Evolutionary conservation across 2,888 invertebrate species (phyloP).

Genomic region (Trichopria drosophilae): DNA sequence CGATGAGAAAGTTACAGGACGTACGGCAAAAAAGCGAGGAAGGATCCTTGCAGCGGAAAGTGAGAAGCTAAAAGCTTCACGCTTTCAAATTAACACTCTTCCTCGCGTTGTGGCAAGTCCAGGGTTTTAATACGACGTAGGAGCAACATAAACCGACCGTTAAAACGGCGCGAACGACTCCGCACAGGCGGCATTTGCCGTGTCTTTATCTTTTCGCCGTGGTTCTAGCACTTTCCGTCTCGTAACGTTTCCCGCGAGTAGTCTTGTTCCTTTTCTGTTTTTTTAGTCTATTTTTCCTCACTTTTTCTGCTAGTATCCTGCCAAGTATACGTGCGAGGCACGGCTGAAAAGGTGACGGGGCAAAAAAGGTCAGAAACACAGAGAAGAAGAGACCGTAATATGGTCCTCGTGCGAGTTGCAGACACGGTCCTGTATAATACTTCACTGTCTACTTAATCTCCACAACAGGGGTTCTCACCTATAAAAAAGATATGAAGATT

Average conservation of each 20-base stretch:
- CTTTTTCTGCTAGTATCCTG: constrained; percentile 13
- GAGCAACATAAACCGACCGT: constrained; percentile 51
- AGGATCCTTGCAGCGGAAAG: constrained; percentile 26
- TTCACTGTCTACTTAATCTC: too few relatives aligned
- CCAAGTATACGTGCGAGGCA: constrained; percentile 7
- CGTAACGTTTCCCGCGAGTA: too few relatives aligned
- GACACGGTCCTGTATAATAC: too few relatives aligned
- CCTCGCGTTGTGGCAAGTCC: constrained; percentile 39
- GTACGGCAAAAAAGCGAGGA: background rate
- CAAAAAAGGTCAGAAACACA: constrained; percentile 45
- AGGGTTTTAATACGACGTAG: constrained; percentile 39
- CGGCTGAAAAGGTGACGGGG: constrained; percentile 38
- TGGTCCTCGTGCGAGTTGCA: too few relatives aligned
- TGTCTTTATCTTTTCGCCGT: constrained; percentile 9
- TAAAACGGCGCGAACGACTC: constrained; percentile 43
- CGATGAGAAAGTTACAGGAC: constrained; percentile 16
- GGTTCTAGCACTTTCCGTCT: too few relatives aligned
- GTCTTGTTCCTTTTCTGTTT: constrained; percentile 33
- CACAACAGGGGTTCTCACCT: too few relatives aligned
- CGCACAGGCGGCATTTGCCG: constrained; percentile 2
- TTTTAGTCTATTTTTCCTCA: constrained; percentile 8
- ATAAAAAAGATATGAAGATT: too few relatives aligned
- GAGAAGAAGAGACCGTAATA: constrained; percentile 47
- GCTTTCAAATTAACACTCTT: constrained; percentile 52
- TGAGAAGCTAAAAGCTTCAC: constrained; percentile 28